phyloP scores from a whole-genome alignment of 2,797 vertebrate species.

The Enteromius paludinosus region DNA sequence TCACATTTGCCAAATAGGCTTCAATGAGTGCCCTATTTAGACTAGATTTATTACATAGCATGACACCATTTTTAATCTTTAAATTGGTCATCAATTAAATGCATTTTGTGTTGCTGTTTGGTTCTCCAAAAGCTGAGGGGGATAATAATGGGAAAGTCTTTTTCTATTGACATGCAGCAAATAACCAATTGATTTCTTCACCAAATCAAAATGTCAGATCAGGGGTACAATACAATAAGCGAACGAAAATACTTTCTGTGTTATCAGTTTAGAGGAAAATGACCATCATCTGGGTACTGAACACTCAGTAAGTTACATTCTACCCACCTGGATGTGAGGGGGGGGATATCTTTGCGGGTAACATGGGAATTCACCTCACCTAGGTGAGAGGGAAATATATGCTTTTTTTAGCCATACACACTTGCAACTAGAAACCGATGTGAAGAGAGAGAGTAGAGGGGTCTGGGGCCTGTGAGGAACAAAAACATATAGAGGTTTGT shows the following conservation, averaged over 20 bases:
- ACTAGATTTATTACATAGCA: not conserved
- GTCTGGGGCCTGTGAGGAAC: not conserved
- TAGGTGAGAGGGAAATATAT: constrained; percentile 36
- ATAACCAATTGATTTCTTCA: not conserved
- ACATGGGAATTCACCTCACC: constrained; percentile 50
- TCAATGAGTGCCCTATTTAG: not conserved
- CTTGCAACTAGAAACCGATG: constrained; percentile 20
- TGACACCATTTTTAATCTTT: not conserved
- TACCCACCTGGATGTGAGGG: constrained; percentile 51
- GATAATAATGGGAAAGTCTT: not conserved
- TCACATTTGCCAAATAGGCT: not conserved
- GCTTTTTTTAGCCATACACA: constrained; percentile 22
- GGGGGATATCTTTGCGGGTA: constrained; percentile 31
- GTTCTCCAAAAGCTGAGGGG: not conserved
- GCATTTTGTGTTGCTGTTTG: not conserved
- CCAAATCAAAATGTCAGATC: not conserved
- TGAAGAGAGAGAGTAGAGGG: not conserved
- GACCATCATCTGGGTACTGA: not conserved
- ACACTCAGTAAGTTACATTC: constrained; percentile 16
- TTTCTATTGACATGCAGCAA: not conserved
- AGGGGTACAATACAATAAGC: not conserved
- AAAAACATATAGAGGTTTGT: not conserved
- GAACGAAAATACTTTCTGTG: not conserved
- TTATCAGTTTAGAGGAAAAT: not conserved
- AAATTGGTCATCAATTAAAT: not conserved